Evolutionary conservation across 2,888 invertebrate species (phyloP).

Genomic region (Choristoneura rosaceana): DNA sequence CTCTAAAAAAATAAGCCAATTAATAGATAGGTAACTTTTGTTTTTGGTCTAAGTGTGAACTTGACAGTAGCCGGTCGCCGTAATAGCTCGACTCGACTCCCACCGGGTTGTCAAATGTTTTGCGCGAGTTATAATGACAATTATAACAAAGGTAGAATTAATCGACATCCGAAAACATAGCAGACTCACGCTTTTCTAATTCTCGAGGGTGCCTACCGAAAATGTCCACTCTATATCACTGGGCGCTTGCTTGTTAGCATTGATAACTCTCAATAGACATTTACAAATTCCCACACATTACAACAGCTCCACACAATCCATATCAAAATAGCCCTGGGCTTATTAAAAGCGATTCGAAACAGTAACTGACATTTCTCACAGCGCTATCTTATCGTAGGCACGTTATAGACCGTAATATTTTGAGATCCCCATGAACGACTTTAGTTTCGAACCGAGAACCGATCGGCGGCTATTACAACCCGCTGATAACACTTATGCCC

Average conservation of each 20-base stretch:
- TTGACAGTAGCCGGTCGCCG: too few species aligned
- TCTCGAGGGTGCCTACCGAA: background rate
- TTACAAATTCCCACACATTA: conserved; percentile 8
- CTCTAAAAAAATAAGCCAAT: too few species aligned
- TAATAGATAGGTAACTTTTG: too few species aligned
- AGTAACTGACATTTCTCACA: conserved; percentile 73
- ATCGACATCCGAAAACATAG: too few species aligned
- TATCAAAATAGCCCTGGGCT: conserved; percentile 59
- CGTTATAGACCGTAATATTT: conserved; percentile 65
- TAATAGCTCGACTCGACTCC: too few species aligned
- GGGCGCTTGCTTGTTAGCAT: background rate
- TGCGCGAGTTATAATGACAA: too few species aligned
- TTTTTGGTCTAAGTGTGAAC: too few species aligned
- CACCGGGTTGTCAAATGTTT: too few species aligned
- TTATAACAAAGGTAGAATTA: too few species aligned
- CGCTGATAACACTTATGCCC: conserved; percentile 62
- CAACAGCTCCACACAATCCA: conserved; percentile 24
- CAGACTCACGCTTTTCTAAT: too few species aligned
- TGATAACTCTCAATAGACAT: background rate
- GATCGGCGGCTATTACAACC: conserved; percentile 66
- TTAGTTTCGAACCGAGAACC: conserved; percentile 69
- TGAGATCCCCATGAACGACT: conserved; percentile 66
- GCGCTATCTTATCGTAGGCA: conserved; percentile 66
- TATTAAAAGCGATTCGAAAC: conserved; percentile 74
- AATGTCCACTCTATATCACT: too few species aligned